Evolutionary conservation across 2,888 invertebrate species (phyloP).

Genomic region (Metalampra italica): DNA sequence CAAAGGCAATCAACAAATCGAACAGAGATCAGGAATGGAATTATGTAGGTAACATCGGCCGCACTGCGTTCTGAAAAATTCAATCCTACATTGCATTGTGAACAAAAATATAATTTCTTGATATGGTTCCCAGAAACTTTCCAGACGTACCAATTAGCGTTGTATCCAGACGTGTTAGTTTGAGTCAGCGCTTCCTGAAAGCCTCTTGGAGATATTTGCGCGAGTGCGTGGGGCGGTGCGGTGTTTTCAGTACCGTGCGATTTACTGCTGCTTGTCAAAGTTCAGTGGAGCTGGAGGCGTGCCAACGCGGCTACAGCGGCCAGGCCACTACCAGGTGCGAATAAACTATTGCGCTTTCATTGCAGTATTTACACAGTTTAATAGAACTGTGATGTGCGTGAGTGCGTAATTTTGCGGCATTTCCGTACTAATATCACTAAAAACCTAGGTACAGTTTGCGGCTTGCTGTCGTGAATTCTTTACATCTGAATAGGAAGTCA

Average conservation of each 20-base stretch:
- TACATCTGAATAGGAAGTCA: neutral
- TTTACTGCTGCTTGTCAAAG: conserved; percentile 67
- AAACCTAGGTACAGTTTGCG: neutral
- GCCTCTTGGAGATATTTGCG: conserved; percentile 15
- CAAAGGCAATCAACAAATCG: conserved; percentile 44
- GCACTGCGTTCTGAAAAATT: conserved; percentile 24
- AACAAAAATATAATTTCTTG: conserved; percentile 3
- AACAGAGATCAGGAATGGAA: conserved; percentile 45
- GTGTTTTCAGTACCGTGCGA: conserved; percentile 39
- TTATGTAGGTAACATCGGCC: conserved; percentile 50
- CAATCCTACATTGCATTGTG: conserved; percentile 24
- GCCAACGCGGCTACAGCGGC: conserved; percentile 61
- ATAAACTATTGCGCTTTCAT: conserved; percentile 36
- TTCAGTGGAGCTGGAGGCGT: conserved; percentile 70
- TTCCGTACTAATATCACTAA: neutral
- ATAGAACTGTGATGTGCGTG: conserved; percentile 17
- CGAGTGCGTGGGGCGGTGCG: conserved; percentile 30
- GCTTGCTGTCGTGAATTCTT: neutral
- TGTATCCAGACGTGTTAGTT: neutral
- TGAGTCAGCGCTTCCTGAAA: conserved; percentile 5
- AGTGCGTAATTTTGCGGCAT: conserved; percentile 9
- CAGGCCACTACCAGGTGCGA: conserved; percentile 60
- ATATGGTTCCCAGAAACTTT: too few relatives aligned
- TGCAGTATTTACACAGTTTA: conserved; percentile 29
- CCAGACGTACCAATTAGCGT: conserved; percentile 4